These are phyloP conservation scores for Diarsia dahlii DNA, from an alignment of 2,888 invertebrate species.

Conservation along the genomic window DNA sequence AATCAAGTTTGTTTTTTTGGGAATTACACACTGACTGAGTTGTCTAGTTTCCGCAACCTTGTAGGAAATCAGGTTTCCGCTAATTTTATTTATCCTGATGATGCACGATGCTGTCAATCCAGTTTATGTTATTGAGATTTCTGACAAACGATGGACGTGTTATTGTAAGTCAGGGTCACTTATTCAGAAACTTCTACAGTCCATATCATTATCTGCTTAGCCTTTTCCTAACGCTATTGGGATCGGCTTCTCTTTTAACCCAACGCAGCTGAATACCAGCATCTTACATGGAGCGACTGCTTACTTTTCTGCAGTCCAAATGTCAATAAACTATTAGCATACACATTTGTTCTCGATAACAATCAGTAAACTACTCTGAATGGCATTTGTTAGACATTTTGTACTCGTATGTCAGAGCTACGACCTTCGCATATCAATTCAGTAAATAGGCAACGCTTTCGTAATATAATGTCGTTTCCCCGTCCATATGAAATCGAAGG, in stretches of 20 bases:
- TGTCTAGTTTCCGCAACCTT: conserved; percentile 31
- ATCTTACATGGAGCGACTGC: no score
- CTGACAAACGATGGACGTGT: neutral
- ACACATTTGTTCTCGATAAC: neutral
- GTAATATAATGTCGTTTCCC: conserved; percentile 6
- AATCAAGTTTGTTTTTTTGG: conserved; percentile 29
- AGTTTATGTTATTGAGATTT: conserved; percentile 10
- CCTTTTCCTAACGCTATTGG: no score
- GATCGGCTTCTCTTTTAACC: no score
- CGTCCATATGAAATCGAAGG: conserved; percentile 25
- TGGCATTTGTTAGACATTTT: conserved; percentile 23
- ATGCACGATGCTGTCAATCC: conserved; percentile 1
- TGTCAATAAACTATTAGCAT: conserved; percentile 11
- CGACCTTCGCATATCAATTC: conserved; percentile 11
- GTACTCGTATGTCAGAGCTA: conserved; percentile 15
- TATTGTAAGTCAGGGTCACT: conserved; percentile 1
- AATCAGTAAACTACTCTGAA: conserved; percentile 16
- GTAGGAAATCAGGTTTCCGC: conserved; percentile 35
- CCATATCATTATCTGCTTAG: no score
- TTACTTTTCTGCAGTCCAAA: neutral
- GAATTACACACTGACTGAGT: conserved; percentile 1
- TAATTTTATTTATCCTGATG: conserved; percentile 3
- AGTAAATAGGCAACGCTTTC: conserved; percentile 19
- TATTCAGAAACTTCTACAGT: neutral
- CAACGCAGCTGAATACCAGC: no score